Conservation (phyloP, 1,140 invertebrate species). For the Cardiocondyla obscurior region DNA sequence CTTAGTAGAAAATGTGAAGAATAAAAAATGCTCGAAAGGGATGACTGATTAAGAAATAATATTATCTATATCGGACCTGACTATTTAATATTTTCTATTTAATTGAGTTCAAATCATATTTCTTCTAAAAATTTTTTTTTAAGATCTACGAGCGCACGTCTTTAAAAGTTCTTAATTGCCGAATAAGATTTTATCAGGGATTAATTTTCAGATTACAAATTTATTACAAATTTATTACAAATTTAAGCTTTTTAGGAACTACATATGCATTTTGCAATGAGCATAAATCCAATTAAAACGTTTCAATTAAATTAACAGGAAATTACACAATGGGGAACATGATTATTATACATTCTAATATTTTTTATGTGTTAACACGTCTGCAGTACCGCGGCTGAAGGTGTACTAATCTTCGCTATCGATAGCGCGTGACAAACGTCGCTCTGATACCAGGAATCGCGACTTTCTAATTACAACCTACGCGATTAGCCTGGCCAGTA, state of each 20-base stretch:
- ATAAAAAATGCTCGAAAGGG: background rate
- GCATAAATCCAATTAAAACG: background rate
- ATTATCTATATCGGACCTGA: background rate
- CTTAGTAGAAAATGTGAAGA: background rate
- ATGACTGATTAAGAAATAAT: background rate
- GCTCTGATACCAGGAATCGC: background rate
- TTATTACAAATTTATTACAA: too few species aligned
- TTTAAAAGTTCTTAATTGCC: background rate
- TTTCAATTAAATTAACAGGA: conserved; percentile 12
- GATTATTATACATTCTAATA: background rate
- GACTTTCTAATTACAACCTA: conserved; percentile 38
- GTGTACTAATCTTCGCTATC: conserved; percentile 8
- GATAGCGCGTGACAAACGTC: conserved; percentile 36
- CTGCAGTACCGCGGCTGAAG: background rate
- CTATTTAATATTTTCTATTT: background rate
- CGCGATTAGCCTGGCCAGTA: conserved; percentile 13
- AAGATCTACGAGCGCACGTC: too few species aligned
- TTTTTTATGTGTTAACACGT: conserved; percentile 21
- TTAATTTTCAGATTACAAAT: too few species aligned
- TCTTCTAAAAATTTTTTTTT: background rate
- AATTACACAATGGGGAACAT: background rate
- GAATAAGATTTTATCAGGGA: background rate
- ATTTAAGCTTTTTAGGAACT: background rate
- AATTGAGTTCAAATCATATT: background rate
- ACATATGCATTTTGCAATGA: background rate